Base-by-base conservation (phyloP, 1,140 invertebrate species). In the Vanessa atalanta region DNA sequence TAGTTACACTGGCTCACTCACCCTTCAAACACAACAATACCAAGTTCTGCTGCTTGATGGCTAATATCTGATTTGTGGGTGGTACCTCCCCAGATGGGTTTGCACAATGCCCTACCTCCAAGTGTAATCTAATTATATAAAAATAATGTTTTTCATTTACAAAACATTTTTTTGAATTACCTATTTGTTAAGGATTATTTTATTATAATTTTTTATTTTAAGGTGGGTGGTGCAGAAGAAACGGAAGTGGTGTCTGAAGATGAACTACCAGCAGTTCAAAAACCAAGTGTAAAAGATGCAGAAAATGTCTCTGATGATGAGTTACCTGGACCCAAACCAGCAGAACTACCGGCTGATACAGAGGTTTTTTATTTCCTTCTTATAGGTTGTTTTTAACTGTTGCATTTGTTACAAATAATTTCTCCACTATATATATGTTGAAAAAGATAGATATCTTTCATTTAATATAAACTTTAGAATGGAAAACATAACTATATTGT, bases 211-310 rank as follows among this genome's bases (percentile, higher is more conserved):
- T 20, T 13, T 37, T 68, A 26, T 50, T 43, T 60, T 12, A 57
- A 90, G 88, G 79, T 85, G 67, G 88, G 89, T 57, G 85, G 90
- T 51, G 90, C 90, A 64, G 90, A 91, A 77, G 96, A 97, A 90
- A 97, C 96, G 0, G 96, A 97, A 86, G 96, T 96, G 3, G 96
- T 97, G 3, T 97, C 96, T 1, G 96, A 97, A 84, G 96, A 97
- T 89, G 96, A 97, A 90, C 85, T 97, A 37, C 96, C 96, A 26
- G 93, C 90, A 23, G 94, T 95, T 43, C 91, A 93, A 70, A 93
- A 94, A 75, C 92, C 92, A 11, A 90, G 90, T 78, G 83, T 93
- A 3, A 91, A 93, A 72, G 92, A 93, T 88, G 90, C 92, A 8
- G 91, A 92, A 75, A 93, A 94, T 86, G 92, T 94, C 1, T 93